Evolutionary conservation across 2,113 vertebrate genomes (phyloP), one percentile per base, ranked within the genome.

Genomic region (Cyphomyrus discorhynchus): DNA sequence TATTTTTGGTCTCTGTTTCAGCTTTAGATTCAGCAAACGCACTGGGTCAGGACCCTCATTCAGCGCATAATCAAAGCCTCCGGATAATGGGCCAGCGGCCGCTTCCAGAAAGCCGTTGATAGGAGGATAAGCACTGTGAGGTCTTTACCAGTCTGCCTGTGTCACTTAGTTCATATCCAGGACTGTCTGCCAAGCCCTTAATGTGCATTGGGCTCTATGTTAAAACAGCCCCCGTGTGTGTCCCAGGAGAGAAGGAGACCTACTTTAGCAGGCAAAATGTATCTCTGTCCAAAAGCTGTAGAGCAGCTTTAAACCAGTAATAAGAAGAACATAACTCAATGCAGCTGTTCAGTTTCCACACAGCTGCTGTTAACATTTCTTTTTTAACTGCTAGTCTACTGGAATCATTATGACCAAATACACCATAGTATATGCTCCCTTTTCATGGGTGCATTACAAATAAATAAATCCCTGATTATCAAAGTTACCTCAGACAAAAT

Each of bases 61-160:
- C 50, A 53, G 85, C 15, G 50, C 31, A 31, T 87, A 53, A 87
- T 87, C 27, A 87, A 52, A 87, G 50, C 85, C 46, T 53, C 87
- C 0, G 90, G 92, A 91, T 93, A 93, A 94, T 91, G 93, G 93
- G 93, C 89, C 62, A 45, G 52, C 17, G 9, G 74, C 87, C 50
- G 53, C 31, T 88, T 84, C 62, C 87, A 45, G 35, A 19, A 47
- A 35, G 90, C 89, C 91, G 52, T 90, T 92, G 92, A 89, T 92
- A 90, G 77, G 87, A 90, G 90, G 91, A 94, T 93, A 92, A 94
- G 92, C 90, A 39, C 90, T 92, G 91, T 91, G 88, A 92, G 90
- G 92, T 88, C 74, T n/a, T n/a, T 90, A 88, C 89, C 90, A 89
- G 77, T 53, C 90, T 90, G 86, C 86, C 52, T 24, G 45, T 49